These are phyloP conservation scores for Reticulitermes lucifugus DNA, from an alignment of 2,888 invertebrate genomes.

Conservation along the genomic window DNA sequence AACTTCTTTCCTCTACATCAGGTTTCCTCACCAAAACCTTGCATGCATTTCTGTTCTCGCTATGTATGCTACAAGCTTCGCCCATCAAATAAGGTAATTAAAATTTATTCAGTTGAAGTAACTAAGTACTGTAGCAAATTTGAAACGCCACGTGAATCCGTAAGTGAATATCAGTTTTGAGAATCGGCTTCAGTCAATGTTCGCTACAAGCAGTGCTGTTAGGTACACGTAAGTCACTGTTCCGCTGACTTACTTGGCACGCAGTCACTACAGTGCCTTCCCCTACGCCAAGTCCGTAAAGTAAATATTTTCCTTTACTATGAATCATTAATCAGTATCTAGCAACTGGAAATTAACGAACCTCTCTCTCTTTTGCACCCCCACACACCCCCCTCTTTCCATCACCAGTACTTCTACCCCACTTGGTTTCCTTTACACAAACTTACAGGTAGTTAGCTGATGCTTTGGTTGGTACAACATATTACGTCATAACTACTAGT, in stretches of 20 bases:
- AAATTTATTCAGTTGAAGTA: too few species aligned
- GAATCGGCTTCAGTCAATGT: too few species aligned
- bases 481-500: slow-evolving; percentile 31
- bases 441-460: slow-evolving; percentile 41
- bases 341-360: slow-evolving; percentile 43
- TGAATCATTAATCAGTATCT: slow-evolving; percentile 44
- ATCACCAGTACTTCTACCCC: slow-evolving; percentile 17
- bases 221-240: not conserved
- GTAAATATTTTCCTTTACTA: slow-evolving; percentile 43
- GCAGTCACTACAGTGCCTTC: slow-evolving; percentile 21
- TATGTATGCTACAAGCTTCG: too few species aligned
- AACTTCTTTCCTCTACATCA: too few species aligned
- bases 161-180: too few species aligned
- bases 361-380: slow-evolving; percentile 8
- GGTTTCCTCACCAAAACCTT: too few species aligned
- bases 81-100: too few species aligned
- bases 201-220: too few species aligned
- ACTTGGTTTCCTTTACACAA: slow-evolving; percentile 40
- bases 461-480: slow-evolving; percentile 24
- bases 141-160: too few species aligned
- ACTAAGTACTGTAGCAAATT: too few species aligned
- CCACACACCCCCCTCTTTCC: not conserved
- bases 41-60: too few species aligned
- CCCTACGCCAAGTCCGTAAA: slow-evolving; percentile 37
- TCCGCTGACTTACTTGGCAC: slow-evolving; percentile 20